These are phyloP conservation scores for Aethes cnicana DNA, from an alignment of 2,888 invertebrate species.

Conservation along the genomic window DNA sequence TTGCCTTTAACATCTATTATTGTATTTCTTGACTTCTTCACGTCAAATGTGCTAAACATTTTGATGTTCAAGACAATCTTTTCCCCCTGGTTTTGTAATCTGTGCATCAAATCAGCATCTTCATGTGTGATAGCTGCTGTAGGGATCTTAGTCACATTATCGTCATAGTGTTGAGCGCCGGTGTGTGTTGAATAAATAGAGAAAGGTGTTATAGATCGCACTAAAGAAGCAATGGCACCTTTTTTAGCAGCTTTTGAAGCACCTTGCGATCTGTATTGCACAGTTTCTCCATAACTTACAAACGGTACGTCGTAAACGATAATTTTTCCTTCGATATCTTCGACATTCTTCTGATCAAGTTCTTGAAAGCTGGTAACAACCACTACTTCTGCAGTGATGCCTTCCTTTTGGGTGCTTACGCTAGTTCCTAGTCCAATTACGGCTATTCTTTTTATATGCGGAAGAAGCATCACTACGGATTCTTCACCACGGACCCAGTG, in stretches of 20 bases:
- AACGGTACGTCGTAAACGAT: constrained; percentile 88
- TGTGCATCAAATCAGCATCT: constrained; percentile 87
- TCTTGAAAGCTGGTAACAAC: constrained; percentile 87
- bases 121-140: constrained; percentile 88
- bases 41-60: constrained; percentile 84
- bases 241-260: constrained; percentile 86
- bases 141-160: constrained; percentile 85
- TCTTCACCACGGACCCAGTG: constrained; percentile 84
- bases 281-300: constrained; percentile 84
- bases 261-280: constrained; percentile 84
- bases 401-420: constrained; percentile 85
- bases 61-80: constrained; percentile 72
- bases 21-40: constrained; percentile 85
- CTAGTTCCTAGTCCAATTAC: constrained; percentile 87
- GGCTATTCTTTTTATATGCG: constrained; percentile 81
- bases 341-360: constrained; percentile 71
- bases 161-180: constrained; percentile 84
- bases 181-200: constrained; percentile 90
- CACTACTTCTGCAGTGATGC: constrained; percentile 86
- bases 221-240: constrained; percentile 88
- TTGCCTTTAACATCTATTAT: constrained; percentile 85
- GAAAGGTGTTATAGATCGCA: constrained; percentile 88
- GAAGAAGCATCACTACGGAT: constrained; percentile 82
- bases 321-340: constrained; percentile 85
- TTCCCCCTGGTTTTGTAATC: constrained; percentile 81